A percentile compares a stretch with the other conserved stretches of the same genome.
phyloP scores from a whole-genome alignment of 2,797 vertebrate genomes.

The Neopelma chrysocephalum region DNA sequence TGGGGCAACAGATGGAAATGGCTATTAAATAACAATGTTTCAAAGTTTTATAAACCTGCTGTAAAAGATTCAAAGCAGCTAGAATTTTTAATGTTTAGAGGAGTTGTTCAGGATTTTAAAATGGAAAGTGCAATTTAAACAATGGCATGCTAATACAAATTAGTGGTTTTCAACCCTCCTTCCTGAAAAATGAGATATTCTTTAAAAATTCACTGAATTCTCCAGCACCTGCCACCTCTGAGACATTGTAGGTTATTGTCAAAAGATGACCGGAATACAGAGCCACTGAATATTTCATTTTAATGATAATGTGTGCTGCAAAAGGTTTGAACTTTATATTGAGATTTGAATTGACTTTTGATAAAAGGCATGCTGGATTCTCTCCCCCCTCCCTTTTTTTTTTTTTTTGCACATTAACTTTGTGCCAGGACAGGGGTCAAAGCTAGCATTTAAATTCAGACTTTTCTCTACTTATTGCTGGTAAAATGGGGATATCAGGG shows the following conservation, averaged over 20 bases:
- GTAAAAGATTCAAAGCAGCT: conserved; percentile 46
- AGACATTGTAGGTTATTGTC: conserved; percentile 55
- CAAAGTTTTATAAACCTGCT: conserved; percentile 13
- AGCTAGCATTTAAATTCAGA: conserved; percentile 50
- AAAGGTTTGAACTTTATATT: conserved; percentile 41
- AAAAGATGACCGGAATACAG: conserved; percentile 56
- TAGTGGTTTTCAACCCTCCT: conserved; percentile 20
- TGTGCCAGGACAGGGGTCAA: conserved; percentile 31
- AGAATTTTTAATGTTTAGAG: conserved; percentile 36
- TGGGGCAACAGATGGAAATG: background rate
- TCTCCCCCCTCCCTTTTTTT: background rate
- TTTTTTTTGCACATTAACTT: background rate
- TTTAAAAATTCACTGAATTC: conserved; percentile 64
- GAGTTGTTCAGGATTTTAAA: conserved; percentile 43
- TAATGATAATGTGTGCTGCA: conserved; percentile 57
- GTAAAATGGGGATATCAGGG: background rate
- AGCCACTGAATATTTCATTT: conserved; percentile 66
- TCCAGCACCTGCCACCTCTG: conserved; percentile 33
- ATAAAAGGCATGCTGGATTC: conserved; percentile 33
- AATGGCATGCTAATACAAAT: conserved; percentile 44
- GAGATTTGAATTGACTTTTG: conserved; percentile 55
- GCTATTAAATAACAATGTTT: conserved; percentile 43
- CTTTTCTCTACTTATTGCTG: conserved; percentile 28
- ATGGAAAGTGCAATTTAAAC: conserved; percentile 36
- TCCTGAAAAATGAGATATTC: conserved; percentile 54